These are phyloP conservation scores for Myrmecobius fasciatus DNA, from an alignment of 2,113 vertebrate species.

Conservation along the genomic window DNA sequence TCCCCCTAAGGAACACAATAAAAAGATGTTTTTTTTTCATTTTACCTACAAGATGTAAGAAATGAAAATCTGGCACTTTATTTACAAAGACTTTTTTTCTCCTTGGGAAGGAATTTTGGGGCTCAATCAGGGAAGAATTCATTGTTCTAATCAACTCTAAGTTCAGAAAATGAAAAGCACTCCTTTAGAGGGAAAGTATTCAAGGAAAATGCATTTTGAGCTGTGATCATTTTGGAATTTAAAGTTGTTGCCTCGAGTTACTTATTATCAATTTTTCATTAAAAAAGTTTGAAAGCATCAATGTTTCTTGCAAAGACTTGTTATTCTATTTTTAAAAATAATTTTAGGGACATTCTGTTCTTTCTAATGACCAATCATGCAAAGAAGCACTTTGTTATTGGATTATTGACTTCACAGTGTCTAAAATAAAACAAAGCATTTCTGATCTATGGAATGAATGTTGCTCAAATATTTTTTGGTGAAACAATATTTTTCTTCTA, in stretches of 20 bases:
- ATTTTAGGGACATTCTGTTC: not conserved
- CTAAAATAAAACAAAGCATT: not conserved
- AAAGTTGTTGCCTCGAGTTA: constrained; percentile 8
- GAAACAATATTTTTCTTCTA: not conserved
- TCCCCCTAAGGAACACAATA: constrained; percentile 23
- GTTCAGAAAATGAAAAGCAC: constrained; percentile 16
- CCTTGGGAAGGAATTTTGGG: constrained; percentile 19
- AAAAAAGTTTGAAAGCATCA: constrained; percentile 21
- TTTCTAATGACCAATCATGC: constrained; percentile 44
- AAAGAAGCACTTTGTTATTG: constrained; percentile 27
- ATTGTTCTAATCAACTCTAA: constrained; percentile 13
- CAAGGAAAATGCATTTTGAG: constrained; percentile 33
- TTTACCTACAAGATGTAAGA: constrained; percentile 39
- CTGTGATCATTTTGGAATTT: constrained; percentile 25
- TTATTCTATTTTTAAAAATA: constrained; percentile 46
- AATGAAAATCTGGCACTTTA: constrained; percentile 34
- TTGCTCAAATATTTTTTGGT: not conserved
- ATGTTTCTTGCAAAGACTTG: not conserved
- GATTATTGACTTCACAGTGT: constrained; percentile 3
- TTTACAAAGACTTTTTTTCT: constrained; percentile 19
- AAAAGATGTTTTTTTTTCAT: constrained; percentile 28
- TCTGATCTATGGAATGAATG: not conserved
- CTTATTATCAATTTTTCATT: constrained; percentile 46
- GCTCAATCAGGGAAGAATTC: constrained; percentile 23
- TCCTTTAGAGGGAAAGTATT: constrained; percentile 11